Conservation (phyloP, 1,140 invertebrate genomes). For the Himalopsyche phryganea region DNA sequence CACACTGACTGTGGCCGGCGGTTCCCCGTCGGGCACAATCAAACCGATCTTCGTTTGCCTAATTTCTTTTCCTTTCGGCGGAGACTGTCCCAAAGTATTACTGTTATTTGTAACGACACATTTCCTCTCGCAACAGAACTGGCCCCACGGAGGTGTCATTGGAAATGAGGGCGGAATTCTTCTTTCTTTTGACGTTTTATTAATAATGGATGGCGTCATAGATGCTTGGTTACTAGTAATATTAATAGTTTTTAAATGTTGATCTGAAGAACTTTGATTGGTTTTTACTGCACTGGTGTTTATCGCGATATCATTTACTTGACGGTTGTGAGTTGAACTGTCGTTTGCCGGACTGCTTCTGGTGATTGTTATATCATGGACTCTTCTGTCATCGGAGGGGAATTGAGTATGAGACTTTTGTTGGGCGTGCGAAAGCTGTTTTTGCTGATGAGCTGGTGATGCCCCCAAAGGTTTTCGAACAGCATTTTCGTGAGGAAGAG, state of each 20-base stretch:
- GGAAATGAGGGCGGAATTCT: conserved; percentile 16
- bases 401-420: no score
- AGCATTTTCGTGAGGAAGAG: no score
- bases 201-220: neutral
- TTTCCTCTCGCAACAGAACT: conserved; percentile 32
- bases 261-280: conserved; percentile 1
- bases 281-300: neutral
- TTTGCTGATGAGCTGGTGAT: no score
- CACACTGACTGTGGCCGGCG: conserved; percentile 17
- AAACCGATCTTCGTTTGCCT: conserved; percentile 2
- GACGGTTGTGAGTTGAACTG: no score
- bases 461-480: no score
- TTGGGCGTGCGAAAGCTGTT: no score
- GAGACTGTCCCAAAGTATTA: conserved; percentile 3
- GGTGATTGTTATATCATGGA: no score
- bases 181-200: neutral
- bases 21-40: conserved; percentile 13
- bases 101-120: conserved; percentile 22
- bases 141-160: conserved; percentile 23
- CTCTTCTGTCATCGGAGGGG: no score
- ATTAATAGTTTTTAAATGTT: neutral
- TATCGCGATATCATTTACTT: no score
- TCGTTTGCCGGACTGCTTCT: no score
- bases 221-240: neutral
- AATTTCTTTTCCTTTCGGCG: conserved; percentile 22